A percentile compares a stretch with the other conserved stretches of the same genome.
These are phyloP conservation scores for Garra rufa DNA, from an alignment of 2,113 vertebrate genomes.

Conservation along the genomic window DNA sequence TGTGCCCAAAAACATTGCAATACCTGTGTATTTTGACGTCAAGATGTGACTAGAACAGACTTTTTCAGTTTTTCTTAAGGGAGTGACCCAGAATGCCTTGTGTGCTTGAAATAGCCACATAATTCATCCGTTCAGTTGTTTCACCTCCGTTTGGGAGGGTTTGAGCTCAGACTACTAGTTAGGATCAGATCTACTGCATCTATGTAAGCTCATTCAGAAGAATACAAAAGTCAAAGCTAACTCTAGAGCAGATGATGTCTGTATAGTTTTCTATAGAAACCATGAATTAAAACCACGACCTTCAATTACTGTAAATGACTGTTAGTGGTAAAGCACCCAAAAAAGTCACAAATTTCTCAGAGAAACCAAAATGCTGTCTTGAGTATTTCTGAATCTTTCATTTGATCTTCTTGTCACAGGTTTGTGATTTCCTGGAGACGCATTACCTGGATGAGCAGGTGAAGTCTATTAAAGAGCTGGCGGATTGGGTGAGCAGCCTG, in stretches of 20 bases:
- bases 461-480: conserved; percentile 92
- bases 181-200: not conserved
- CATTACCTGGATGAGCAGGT: conserved; percentile 97
- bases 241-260: not conserved
- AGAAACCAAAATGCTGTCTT: not conserved
- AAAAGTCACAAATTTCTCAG: not conserved
- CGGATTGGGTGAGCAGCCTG: conserved; percentile 93
- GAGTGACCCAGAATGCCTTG: conserved; percentile 5
- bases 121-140: not conserved
- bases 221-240: not conserved
- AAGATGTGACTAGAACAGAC: too few relatives aligned
- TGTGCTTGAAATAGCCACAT: not conserved
- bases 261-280: not conserved
- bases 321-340: not conserved
- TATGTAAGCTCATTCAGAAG: not conserved
- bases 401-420: too few relatives aligned
- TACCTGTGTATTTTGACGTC: too few relatives aligned
- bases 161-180: not conserved
- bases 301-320: not conserved
- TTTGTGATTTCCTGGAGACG: conserved; percentile 95
- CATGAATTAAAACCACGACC: not conserved
- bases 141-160: not conserved
- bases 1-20: too few relatives aligned
- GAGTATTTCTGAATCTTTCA: not conserved
- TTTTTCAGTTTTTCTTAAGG: not conserved